Conservation (phyloP, 2,113 vertebrate species). For the Morone chrysops region DNA sequence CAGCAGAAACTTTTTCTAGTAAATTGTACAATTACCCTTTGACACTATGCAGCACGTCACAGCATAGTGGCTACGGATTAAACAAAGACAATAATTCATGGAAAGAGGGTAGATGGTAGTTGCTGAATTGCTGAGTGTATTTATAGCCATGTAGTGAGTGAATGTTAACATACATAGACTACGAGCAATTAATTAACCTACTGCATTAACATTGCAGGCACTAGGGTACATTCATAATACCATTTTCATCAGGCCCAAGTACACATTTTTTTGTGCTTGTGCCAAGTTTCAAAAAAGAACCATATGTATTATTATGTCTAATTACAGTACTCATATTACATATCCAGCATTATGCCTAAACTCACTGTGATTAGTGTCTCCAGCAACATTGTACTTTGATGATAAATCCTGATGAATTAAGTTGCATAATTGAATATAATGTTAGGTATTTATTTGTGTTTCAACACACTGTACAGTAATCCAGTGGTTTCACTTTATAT, state of each 20-base stretch:
- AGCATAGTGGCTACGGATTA: not conserved
- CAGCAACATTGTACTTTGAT: not conserved
- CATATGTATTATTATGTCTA: not conserved
- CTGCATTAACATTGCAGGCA: not conserved
- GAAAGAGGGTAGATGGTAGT: not conserved
- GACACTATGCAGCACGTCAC: not conserved
- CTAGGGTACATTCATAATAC: not conserved
- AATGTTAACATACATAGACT: not conserved
- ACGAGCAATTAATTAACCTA: not conserved
- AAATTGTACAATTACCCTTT: not conserved
- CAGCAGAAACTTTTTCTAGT: slow-evolving; percentile 8
- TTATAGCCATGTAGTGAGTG: not conserved
- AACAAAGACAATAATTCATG: not conserved
- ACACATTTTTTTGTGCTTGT: not conserved
- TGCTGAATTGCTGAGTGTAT: not conserved
- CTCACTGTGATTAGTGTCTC: not conserved
- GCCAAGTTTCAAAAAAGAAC: not conserved
- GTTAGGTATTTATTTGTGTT: not conserved
- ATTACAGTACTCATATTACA: not conserved
- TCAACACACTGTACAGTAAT: not conserved
- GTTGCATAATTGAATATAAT: not conserved
- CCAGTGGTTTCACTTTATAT: not conserved
- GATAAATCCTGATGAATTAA: not conserved
- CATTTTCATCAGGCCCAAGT: not conserved
- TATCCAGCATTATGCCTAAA: not conserved